phyloP scores from a whole-genome alignment of 2,888 invertebrate genomes.

The Frankliniella fusca region DNA sequence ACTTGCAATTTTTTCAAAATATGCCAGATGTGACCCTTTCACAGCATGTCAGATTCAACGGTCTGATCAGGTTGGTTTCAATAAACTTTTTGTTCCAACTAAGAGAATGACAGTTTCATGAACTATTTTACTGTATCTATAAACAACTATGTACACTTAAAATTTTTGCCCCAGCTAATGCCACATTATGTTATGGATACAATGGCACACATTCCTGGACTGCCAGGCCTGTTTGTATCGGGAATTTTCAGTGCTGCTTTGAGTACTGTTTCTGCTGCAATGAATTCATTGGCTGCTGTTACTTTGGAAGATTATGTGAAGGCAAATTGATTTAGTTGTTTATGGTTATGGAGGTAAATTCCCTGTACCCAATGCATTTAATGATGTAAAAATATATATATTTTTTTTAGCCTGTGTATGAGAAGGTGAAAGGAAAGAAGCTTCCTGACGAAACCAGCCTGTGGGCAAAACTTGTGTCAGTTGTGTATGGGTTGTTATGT shows the following conservation, averaged over 20 bases:
- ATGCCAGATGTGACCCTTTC: constrained; percentile 76
- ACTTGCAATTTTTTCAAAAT: constrained; percentile 78
- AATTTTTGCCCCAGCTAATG: constrained; percentile 53
- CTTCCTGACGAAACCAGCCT: neutral
- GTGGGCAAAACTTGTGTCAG: constrained; percentile 45
- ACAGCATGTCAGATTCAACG: constrained; percentile 57
- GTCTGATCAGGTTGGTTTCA: constrained; percentile 60
- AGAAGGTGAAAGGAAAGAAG: neutral
- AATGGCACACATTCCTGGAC: constrained; percentile 44
- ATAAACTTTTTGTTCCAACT: constrained; percentile 38
- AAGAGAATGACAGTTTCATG: too few species aligned
- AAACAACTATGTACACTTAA: constrained; percentile 13
- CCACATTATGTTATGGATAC: constrained; percentile 72
- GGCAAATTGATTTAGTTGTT: constrained; percentile 41
- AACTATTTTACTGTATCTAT: neutral
- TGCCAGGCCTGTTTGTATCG: constrained; percentile 47
- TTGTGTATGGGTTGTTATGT: constrained; percentile 69
- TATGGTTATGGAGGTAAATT: constrained; percentile 35
- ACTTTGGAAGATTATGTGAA: constrained; percentile 80
- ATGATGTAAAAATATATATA: neutral
- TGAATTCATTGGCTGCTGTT: constrained; percentile 85
- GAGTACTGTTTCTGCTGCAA: constrained; percentile 84
- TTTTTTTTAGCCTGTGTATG: constrained; percentile 1
- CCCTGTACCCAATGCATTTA: neutral
- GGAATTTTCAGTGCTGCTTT: constrained; percentile 87